Evolutionary conservation across 2,113 vertebrate species (phyloP).

Genomic region (Romanogobio albipinnatus): DNA sequence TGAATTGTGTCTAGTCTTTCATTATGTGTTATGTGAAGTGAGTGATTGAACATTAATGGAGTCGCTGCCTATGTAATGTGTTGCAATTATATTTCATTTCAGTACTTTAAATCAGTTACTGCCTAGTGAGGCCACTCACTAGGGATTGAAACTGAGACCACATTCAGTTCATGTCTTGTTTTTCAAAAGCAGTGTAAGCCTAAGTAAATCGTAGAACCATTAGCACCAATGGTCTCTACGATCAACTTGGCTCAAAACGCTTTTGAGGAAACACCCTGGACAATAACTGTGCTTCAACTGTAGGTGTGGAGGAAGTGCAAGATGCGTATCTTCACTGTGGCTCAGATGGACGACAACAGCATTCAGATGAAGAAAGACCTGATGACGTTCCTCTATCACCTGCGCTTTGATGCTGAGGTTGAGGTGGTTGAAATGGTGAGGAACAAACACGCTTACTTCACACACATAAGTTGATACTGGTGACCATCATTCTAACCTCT

Average conservation of each 20-base stretch:
- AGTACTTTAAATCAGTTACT: background rate
- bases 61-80: background rate
- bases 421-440: conserved; percentile 99
- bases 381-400: conserved; percentile 93
- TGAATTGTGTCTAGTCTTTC: background rate
- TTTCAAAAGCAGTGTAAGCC: too few relatives aligned
- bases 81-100: background rate
- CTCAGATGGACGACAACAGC: conserved; percentile 98
- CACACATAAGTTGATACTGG: background rate
- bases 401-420: conserved; percentile 91
- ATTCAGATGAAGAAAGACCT: conserved; percentile 99
- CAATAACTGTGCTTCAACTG: background rate
- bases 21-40: background rate
- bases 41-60: background rate
- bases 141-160: background rate
- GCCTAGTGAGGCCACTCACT: background rate
- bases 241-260: too few relatives aligned
- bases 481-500: background rate
- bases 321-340: conserved; percentile 98
- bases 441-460: conserved; percentile 2
- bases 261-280: too few relatives aligned
- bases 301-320: conserved; percentile 99
- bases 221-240: too few relatives aligned
- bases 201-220: too few relatives aligned
- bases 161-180: background rate